Evolutionary conservation across 2,797 vertebrate genomes (phyloP).

Genomic region (Pseudochaenichthys georgianus): DNA sequence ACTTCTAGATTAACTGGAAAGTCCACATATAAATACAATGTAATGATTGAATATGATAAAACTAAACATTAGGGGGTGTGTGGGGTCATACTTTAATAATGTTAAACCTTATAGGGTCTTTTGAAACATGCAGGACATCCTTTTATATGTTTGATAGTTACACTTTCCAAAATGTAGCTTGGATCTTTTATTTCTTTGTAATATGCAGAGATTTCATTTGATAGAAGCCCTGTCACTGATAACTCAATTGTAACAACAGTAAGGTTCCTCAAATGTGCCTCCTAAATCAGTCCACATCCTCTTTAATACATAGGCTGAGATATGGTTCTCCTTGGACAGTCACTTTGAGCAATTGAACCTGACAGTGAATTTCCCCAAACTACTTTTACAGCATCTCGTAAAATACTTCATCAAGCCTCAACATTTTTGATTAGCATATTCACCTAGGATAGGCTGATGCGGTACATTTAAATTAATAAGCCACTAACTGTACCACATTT

Average conservation of each 20-base stretch:
- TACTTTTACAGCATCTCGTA: constrained; percentile 77
- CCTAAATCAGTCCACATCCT: constrained; percentile 54
- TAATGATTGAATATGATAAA: background rate
- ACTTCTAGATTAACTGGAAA: background rate
- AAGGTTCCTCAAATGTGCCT: constrained; percentile 34
- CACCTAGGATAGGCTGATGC: constrained; percentile 65
- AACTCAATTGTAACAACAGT: constrained; percentile 31
- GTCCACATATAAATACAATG: background rate
- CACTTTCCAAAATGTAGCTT: background rate
- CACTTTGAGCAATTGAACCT: constrained; percentile 78
- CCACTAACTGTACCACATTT: constrained; percentile 76
- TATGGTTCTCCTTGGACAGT: constrained; percentile 64
- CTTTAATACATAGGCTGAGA: constrained; percentile 63
- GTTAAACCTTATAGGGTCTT: background rate
- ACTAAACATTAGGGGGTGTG: background rate
- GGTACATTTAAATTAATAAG: constrained; percentile 81
- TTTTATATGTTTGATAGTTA: background rate
- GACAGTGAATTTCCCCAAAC: constrained; percentile 78
- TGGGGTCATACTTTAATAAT: background rate
- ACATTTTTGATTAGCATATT: constrained; percentile 84
- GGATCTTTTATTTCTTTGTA: background rate
- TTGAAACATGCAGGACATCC: background rate
- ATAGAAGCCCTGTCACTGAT: constrained; percentile 14
- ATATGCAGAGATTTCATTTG: constrained; percentile 14
- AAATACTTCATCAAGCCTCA: constrained; percentile 80